Conservation (phyloP, 2,113 vertebrate genomes). For the Cyrtonyx montezumae region DNA sequence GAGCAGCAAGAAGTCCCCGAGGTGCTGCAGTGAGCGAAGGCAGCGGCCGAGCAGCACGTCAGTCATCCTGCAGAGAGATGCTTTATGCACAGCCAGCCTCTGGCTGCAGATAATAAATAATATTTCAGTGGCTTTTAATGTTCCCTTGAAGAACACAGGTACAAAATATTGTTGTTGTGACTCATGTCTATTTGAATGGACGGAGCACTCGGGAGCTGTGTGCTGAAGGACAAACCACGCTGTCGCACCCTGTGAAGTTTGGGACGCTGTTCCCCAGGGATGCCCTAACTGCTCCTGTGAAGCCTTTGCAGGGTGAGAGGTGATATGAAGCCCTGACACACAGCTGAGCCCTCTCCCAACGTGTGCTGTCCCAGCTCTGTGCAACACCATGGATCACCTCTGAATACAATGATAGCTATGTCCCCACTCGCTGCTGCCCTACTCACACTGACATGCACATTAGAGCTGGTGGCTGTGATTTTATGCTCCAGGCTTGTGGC, state of each 20-base stretch:
- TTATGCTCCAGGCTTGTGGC: not conserved
- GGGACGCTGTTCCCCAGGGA: not conserved
- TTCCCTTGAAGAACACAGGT: not conserved
- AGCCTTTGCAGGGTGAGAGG: fast-evolving
- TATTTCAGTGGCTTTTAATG: not conserved
- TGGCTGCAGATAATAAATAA: constrained; percentile 16
- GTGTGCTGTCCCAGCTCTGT: fast-evolving
- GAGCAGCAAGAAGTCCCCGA: not conserved
- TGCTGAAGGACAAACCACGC: not conserved
- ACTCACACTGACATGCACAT: not conserved
- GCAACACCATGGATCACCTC: fast-evolving
- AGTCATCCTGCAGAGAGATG: not conserved
- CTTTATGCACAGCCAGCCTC: not conserved
- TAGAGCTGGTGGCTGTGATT: not conserved
- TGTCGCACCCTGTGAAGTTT: fast-evolving
- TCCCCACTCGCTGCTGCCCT: not conserved
- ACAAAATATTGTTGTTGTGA: not conserved
- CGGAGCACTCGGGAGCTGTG: not conserved
- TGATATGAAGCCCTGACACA: fast-evolving
- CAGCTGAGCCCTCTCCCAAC: not conserved
- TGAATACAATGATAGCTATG: not conserved
- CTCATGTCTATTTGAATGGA: not conserved
- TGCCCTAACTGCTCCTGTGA: not conserved
- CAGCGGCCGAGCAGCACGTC: fast-evolving
- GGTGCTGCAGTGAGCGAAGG: not conserved